Percentiles rank a stretch among this genome's conserved stretches.
phyloP scores from a whole-genome alignment of 2,113 vertebrate genomes.

The Callocephalon fimbriatum region DNA sequence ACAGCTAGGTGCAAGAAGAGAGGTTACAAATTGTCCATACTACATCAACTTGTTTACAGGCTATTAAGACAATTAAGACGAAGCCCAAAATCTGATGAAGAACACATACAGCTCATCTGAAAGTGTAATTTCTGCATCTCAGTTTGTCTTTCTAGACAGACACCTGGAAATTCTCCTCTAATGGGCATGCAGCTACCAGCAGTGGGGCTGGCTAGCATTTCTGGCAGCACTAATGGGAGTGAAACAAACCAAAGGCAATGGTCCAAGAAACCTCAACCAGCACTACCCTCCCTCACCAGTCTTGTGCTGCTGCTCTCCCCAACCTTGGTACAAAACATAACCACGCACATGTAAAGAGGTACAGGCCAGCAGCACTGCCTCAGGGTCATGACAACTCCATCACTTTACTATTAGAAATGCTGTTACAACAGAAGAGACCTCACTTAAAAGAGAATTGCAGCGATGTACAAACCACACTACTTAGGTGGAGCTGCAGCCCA shows the following conservation, averaged over 20 bases:
- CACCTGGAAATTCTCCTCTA: not conserved
- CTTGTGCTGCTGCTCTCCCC: not conserved
- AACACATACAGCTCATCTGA: not conserved
- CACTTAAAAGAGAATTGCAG: not conserved
- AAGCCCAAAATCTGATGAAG: not conserved
- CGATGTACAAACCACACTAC: accelerated
- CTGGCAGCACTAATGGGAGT: not conserved
- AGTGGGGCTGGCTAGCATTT: not conserved
- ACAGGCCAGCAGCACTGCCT: not conserved
- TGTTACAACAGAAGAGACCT: not conserved
- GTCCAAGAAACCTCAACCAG: not conserved
- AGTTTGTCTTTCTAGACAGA: not conserved
- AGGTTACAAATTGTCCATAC: not conserved
- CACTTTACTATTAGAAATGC: not conserved
- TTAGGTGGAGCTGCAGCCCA: not conserved
- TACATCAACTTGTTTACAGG: not conserved
- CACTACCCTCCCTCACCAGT: not conserved
- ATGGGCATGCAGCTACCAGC: not conserved
- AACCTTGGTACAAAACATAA: not conserved
- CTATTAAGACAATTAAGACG: not conserved
- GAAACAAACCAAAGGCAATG: not conserved
- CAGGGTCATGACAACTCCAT: not conserved
- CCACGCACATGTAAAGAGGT: accelerated
- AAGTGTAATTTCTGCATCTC: not conserved
- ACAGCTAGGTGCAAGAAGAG: not conserved